A percentile compares a stretch with the other conserved stretches of the same genome.
phyloP scores from a whole-genome alignment of 2,113 vertebrate genomes.

The Percopsis transmontana region DNA sequence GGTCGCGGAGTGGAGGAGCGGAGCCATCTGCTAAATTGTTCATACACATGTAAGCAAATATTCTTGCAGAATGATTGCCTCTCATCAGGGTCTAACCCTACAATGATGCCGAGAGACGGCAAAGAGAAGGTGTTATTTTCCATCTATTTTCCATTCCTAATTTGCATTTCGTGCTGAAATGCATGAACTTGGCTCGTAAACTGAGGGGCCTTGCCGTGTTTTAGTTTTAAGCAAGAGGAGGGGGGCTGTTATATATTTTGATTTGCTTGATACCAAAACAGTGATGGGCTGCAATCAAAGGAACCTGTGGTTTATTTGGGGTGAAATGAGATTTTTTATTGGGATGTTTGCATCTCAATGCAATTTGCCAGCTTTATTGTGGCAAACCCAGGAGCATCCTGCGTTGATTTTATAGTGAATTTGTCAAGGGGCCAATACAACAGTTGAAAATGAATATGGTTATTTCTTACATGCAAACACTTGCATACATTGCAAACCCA shows the following conservation, averaged over 20 bases:
- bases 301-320: slow-evolving; percentile 79
- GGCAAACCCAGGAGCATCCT: slow-evolving; percentile 58
- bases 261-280: slow-evolving; percentile 79
- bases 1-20: slow-evolving; percentile 31
- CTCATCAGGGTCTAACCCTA: slow-evolving; percentile 82
- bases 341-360: slow-evolving; percentile 75
- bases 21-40: slow-evolving; percentile 79
- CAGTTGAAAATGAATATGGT: slow-evolving; percentile 65
- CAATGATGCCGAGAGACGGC: slow-evolving; percentile 79
- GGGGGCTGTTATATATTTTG: slow-evolving; percentile 70
- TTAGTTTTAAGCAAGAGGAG: slow-evolving; percentile 58
- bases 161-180: slow-evolving; percentile 76
- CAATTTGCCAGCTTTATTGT: slow-evolving; percentile 76
- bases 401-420: slow-evolving; percentile 72
- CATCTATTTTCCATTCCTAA: slow-evolving; percentile 79
- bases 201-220: slow-evolving; percentile 62
- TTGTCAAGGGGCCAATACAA: slow-evolving; percentile 70
- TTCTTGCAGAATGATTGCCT: slow-evolving; percentile 90
- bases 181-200: slow-evolving; percentile 72
- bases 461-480: slow-evolving; percentile 64
- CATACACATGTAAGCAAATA: slow-evolving; percentile 93
- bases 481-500: slow-evolving; percentile 5
- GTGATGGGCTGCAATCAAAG: slow-evolving; percentile 75
- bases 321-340: slow-evolving; percentile 79
- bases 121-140: slow-evolving; percentile 51